Percentiles rank a stretch among this genome's conserved stretches.
These are phyloP conservation scores for Drosophila kepulauana DNA, from an alignment of 1,140 invertebrate species.

Conservation along the genomic window DNA sequence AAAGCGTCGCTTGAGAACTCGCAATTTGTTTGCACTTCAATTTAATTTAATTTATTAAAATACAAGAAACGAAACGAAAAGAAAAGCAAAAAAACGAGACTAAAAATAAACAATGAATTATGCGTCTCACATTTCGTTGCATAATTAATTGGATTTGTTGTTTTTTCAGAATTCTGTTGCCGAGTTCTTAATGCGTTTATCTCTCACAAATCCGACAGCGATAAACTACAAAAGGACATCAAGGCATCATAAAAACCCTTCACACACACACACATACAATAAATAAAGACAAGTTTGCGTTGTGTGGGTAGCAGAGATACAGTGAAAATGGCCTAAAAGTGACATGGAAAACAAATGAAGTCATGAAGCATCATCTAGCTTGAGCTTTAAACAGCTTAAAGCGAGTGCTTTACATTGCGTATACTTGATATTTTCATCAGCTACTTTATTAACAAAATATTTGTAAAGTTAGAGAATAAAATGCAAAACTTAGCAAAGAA, in stretches of 20 bases:
- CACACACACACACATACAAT: constrained; percentile 1
- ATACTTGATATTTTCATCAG: neutral
- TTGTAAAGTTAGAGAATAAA: no score
- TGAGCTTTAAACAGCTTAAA: no score
- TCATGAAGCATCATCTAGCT: no score
- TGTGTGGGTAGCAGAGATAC: neutral
- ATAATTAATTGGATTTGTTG: constrained; percentile 47
- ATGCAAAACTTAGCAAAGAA: no score
- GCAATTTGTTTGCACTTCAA: constrained; percentile 72
- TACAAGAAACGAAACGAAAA: constrained; percentile 21
- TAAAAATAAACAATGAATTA: constrained; percentile 54
- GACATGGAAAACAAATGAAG: neutral
- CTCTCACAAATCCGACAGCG: constrained; percentile 25
- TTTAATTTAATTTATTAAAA: constrained; percentile 58
- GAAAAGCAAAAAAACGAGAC: constrained; percentile 10
- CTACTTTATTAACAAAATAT: no score
- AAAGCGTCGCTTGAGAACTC: constrained; percentile 37
- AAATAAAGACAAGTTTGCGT: neutral
- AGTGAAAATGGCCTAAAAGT: constrained; percentile 17
- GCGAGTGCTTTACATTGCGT: no score
- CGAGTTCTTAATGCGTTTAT: constrained; percentile 23
- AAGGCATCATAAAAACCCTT: constrained; percentile 17
- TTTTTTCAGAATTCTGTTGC: neutral
- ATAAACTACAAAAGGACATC: constrained; percentile 24
- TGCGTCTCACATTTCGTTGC: constrained; percentile 27